Base-by-base conservation (phyloP, 2,888 invertebrate species). In the Drosophila mayaguana region DNA sequence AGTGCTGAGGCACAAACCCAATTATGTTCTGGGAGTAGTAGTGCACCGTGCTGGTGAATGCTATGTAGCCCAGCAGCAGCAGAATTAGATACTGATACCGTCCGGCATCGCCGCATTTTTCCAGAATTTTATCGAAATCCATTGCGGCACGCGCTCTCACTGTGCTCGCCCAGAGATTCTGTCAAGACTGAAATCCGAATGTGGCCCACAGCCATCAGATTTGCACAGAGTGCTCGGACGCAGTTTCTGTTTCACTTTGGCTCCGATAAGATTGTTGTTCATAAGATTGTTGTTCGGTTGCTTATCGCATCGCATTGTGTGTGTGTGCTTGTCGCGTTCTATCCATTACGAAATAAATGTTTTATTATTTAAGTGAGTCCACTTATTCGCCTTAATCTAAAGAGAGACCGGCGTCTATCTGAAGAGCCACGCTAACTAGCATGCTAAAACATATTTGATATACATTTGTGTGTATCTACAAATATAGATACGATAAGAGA, bases 11-110 rank as follows among this genome's bases (percentile, higher is more conserved):
- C 50, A 93, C 91, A 28, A 94, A 91, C 70, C 93, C 94, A 60
- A 94, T 94, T 75, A 94, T 94, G 43, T 94, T 94, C 89, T 94
- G 94, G 3, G 94, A 94, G 79, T 94, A 94, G 86, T 94, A 94
- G 75, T 94, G 94, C 81, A 94, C 94, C 0, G 94, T 94, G 14
- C 93, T 93, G 38, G 94, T 89, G 8, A 94, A 87, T 76, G 94
- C 94, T 43, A 94, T 93, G 7, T 93, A 75, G 62, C 93, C 93
- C 80, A 94, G 94, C 14, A 94, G 88, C 36, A 92, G 83, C 88
- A 94, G 91, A 55, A 94, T 84, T 16, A 94, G 91, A 43, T 92
- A 91, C 84, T 94, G 94, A 86, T 93, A 94, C 70, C 92, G 92
- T 62, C 93, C 93, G 77, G 94, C 94, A 80, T 94, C 93, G 5